Evolutionary conservation across 2,888 invertebrate genomes (phyloP).

Genomic region (Cremastobaeus sp.): DNA sequence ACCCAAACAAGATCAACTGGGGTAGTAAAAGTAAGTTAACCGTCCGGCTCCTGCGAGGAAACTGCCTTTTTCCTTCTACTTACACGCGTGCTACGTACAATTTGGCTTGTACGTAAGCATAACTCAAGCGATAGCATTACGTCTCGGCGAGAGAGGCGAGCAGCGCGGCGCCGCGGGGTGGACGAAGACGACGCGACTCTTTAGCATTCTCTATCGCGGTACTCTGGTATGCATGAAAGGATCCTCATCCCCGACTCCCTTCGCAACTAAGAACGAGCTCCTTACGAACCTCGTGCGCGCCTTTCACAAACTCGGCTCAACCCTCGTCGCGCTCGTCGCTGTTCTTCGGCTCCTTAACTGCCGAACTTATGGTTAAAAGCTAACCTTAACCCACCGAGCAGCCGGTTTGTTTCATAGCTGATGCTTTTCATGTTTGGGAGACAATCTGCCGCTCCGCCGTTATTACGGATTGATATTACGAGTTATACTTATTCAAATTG

Average conservation of each 20-base stretch:
- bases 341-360: conserved; percentile 71
- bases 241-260: conserved; percentile 68
- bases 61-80: conserved; percentile 44
- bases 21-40: conserved; percentile 60
- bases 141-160: conserved; percentile 38
- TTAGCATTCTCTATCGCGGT: conserved; percentile 52
- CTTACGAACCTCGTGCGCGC: conserved; percentile 56
- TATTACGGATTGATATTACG: conserved; percentile 54
- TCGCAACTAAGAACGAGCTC: conserved; percentile 63
- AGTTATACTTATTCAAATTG: conserved; percentile 41
- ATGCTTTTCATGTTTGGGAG: conserved; percentile 54
- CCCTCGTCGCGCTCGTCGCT: conserved; percentile 66
- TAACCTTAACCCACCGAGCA: conserved; percentile 58
- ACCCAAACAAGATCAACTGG: conserved; percentile 54
- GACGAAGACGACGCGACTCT: conserved; percentile 26
- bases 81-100: conserved; percentile 46
- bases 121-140: conserved; percentile 56
- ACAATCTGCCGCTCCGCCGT: conserved; percentile 57
- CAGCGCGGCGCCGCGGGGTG: neutral
- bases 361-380: conserved; percentile 62
- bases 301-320: conserved; percentile 49
- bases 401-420: conserved; percentile 53
- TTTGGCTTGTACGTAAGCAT: conserved; percentile 51
- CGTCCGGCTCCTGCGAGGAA: conserved; percentile 29
- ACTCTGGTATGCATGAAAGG: conserved; percentile 78